A percentile compares a stretch with the other conserved stretches of the same genome.
Conservation (phyloP, 2,797 vertebrate genomes). For the Astyanax mexicanus region DNA sequence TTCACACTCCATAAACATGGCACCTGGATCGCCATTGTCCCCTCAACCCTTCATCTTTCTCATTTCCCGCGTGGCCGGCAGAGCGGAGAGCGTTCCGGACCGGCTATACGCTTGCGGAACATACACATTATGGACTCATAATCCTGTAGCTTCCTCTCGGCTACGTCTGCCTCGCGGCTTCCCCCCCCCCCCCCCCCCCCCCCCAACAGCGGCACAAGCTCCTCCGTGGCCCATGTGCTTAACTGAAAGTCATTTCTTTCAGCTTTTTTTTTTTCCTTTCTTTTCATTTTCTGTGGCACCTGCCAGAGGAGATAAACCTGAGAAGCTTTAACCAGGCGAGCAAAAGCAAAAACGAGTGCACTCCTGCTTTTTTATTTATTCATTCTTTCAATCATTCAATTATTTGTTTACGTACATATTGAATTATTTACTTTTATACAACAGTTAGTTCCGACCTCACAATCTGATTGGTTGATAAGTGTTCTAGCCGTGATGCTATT, state of each 20-base stretch:
- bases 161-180: slow-evolving; percentile 70
- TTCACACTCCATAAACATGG: slow-evolving; percentile 18
- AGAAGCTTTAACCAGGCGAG: slow-evolving; percentile 1
- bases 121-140: slow-evolving; percentile 59
- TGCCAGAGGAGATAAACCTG: slow-evolving; percentile 16
- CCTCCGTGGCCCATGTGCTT: slow-evolving; percentile 39
- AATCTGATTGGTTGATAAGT: too few relatives aligned
- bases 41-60: slow-evolving; percentile 59
- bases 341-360: neutral
- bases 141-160: slow-evolving; percentile 72
- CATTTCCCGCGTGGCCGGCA: slow-evolving; percentile 61
- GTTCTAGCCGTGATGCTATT: too few relatives aligned
- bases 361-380: neutral
- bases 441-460: too few relatives aligned
- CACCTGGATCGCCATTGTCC: slow-evolving; percentile 44
- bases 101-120: slow-evolving; percentile 67
- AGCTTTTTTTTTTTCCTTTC: too few relatives aligned
- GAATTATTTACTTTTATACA: too few relatives aligned
- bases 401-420: neutral
- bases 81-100: slow-evolving; percentile 51
- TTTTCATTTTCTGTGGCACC: neutral
- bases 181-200: slow-evolving; percentile 36
- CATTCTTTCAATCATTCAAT: neutral
- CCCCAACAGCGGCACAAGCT: slow-evolving; percentile 22
- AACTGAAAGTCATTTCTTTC: slow-evolving; percentile 23